These are phyloP conservation scores for Polyergus mexicanus DNA, from an alignment of 1,140 invertebrate species.

Conservation along the genomic window DNA sequence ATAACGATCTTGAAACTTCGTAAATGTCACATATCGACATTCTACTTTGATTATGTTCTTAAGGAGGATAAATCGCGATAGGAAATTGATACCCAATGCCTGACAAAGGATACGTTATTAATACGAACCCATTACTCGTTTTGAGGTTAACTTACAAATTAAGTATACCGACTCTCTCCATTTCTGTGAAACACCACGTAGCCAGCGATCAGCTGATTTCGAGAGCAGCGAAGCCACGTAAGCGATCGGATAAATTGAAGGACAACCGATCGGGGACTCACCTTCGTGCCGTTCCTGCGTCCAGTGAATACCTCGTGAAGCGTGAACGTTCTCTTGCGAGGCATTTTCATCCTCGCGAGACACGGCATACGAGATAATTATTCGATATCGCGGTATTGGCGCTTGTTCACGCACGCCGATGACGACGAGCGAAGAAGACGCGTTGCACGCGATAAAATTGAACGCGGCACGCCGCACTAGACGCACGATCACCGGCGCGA, in stretches of 20 bases:
- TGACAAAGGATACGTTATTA: background rate
- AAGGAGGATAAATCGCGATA: background rate
- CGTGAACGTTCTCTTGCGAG: constrained; percentile 45
- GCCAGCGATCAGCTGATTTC: background rate
- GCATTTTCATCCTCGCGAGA: constrained; percentile 62
- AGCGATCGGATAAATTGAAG: background rate
- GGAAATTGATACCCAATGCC: background rate
- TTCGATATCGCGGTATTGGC: constrained; percentile 3
- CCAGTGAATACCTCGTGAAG: constrained; percentile 18
- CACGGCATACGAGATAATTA: background rate
- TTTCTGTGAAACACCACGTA: constrained; percentile 21
- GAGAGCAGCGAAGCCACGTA: background rate
- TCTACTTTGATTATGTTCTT: background rate
- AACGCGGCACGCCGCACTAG: constrained; percentile 17
- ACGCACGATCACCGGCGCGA: background rate
- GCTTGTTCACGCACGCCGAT: background rate
- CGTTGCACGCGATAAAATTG: background rate
- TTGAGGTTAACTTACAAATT: constrained; percentile 51
- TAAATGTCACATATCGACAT: background rate
- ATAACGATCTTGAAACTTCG: background rate
- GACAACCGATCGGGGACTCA: constrained; percentile 50
- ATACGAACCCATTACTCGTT: background rate
- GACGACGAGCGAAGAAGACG: background rate
- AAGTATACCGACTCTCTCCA: background rate
- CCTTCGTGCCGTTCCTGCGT: constrained; percentile 53